phyloP scores from a whole-genome alignment of 2,888 invertebrate species.

The Calameuta idolon region DNA sequence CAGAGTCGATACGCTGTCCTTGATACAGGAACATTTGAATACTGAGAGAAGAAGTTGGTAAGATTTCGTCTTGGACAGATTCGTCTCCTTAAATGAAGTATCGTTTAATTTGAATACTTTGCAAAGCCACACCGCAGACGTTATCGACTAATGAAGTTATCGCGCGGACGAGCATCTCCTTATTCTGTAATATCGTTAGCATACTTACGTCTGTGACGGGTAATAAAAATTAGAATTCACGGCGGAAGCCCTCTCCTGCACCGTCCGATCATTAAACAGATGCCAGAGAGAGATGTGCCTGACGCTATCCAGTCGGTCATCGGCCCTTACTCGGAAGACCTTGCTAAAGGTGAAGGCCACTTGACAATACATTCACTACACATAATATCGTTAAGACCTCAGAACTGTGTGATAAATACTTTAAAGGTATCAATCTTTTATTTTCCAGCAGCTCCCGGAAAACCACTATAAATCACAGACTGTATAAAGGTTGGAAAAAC shows the following conservation, averaged over 20 bases:
- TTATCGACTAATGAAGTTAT: background rate
- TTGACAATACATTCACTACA: background rate
- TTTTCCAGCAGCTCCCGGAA: background rate
- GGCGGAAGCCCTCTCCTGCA: background rate
- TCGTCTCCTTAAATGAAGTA: background rate
- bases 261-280: background rate
- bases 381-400: slow-evolving; percentile 9
- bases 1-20: background rate
- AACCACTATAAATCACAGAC: background rate
- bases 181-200: background rate
- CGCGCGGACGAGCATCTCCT: background rate
- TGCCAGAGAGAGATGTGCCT: background rate
- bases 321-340: slow-evolving; percentile 38
- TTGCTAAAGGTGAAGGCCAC: slow-evolving; percentile 45
- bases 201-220: background rate
- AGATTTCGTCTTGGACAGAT: background rate
- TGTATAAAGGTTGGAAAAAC: background rate
- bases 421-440: background rate
- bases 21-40: background rate
- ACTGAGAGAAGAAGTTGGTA: background rate
- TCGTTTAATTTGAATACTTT: background rate
- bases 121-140: background rate
- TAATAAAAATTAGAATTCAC: background rate
- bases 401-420: slow-evolving; percentile 1
- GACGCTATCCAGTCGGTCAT: slow-evolving; percentile 31